Evolutionary conservation across 2,888 invertebrate genomes (phyloP).

Genomic region (Drosophila mimetica): DNA sequence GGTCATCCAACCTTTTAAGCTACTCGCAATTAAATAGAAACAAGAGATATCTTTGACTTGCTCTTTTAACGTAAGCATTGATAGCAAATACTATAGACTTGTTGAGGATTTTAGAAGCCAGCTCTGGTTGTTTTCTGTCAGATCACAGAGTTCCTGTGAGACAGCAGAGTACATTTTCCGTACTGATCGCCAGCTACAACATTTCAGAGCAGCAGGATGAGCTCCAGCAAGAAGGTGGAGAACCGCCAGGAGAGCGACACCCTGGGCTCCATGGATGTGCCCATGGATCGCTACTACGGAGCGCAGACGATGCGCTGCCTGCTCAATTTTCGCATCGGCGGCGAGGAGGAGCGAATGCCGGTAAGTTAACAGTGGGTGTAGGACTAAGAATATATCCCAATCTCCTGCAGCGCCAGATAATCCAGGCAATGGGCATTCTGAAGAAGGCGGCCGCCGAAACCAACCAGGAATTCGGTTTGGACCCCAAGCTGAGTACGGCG

Average conservation of each 20-base stretch:
- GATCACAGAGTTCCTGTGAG: background rate
- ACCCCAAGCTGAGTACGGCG: conserved; percentile 6
- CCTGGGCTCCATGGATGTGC: conserved; percentile 7
- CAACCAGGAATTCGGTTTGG: conserved; percentile 4
- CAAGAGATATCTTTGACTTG: too few relatives aligned
- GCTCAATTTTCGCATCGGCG: conserved; percentile 3
- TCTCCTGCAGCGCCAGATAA: background rate
- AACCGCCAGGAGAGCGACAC: conserved; percentile 4
- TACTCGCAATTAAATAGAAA: too few relatives aligned
- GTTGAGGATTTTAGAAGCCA: background rate
- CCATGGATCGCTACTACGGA: conserved; percentile 7
- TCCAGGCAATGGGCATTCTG: conserved; percentile 5
- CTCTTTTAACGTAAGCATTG: too few relatives aligned
- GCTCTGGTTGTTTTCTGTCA: background rate
- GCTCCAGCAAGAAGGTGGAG: conserved; percentile 3
- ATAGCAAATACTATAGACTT: too few relatives aligned
- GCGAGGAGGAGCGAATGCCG: conserved; percentile 9
- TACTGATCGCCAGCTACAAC: background rate
- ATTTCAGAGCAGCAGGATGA: background rate
- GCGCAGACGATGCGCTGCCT: conserved; percentile 5
- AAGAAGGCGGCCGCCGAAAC: conserved; percentile 8
- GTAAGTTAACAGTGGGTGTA: background rate
- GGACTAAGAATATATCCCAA: background rate
- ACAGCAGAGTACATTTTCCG: background rate
- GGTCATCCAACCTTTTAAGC: too few relatives aligned